Evolutionary conservation across 1,140 invertebrate species (phyloP), one percentile per base, ranked within the genome.

Genomic region (Trachymyrmex cornetzi): DNA sequence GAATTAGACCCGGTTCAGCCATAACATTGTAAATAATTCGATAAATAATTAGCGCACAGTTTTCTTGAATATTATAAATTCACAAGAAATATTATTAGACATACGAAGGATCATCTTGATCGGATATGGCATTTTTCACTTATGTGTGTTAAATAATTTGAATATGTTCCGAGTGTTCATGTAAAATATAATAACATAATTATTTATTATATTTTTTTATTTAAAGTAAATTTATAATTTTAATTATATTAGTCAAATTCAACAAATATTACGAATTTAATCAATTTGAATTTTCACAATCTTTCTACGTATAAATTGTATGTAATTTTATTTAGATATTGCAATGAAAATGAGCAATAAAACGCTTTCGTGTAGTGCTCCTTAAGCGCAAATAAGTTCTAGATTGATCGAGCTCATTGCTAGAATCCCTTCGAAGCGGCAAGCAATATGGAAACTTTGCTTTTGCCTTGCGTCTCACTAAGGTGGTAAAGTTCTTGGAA

Each of bases 401-500:
- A 81, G 85, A 82, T 86, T 64, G 85, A 86, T 86, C 64, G 85
- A 82, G 53, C 34, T 81, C 77, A 64, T 86, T 86, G 77, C 64
- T 53, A 44, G 77, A 86, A 80, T 79, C 53, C 53, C 77, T 86
- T 69, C 75, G 85, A 85, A 85, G 72, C 82, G 59, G 82, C 82
- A 85, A 86, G 77, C 81, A 86, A 86, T 86, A 86, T 81, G 77
- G 64, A 86, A 86, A 86, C 85, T 86, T 86, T 86, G 64, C 85
- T 86, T 81, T 86, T 24, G 53, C 77, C 64, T 86, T 71, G 14
- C 64, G 75, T 81, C 77, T 69, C 75, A 53, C n/a, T 24, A 59
- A 61, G 77, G 77, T 61, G 44, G 66, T 63, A 82, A 82, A 86
- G 85, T 86, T 86, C 77, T n/a, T 66, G 77, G 82, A 66, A 85